Evolutionary conservation across 2,113 vertebrate species (phyloP), one percentile per base, ranked within the genome.

Genomic region (Prolemur simus): DNA sequence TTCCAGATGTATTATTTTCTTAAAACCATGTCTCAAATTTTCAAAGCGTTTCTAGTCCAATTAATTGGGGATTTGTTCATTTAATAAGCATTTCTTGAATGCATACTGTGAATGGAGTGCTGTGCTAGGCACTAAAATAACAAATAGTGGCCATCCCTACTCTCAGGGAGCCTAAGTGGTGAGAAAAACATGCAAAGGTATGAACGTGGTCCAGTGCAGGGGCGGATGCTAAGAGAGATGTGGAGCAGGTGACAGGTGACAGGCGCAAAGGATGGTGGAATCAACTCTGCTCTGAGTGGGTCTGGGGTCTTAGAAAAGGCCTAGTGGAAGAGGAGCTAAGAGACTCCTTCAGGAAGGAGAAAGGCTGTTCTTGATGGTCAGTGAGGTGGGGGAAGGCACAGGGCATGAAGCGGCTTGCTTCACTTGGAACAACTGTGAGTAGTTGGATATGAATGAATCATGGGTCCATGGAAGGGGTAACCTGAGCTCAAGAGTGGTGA

Each of bases 31-130:
- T 92, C 39, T 87, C 63, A 95, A 74, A 29, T 71, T 95, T 64
- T 74, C 71, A 37, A 87, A 85, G 39, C 78, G 76, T 78, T 96
- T 87, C 54, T 85, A 23, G n/a, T 23, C 60, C 68, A 91, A 87
- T 83, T 90, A 85, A 87, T 42, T n/a, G 47, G 42, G 32, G 37
- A n/a, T 88, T 52, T 93, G 45, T 80, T 87, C 60, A 88, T 69
- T 96, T 90, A 84, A 81, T 68, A 85, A 77, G 29, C 54, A 64
- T 82, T 85, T 94, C 52, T 91, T 63, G 76, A 90, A 92, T 27
- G 77, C 34, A 54, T 5, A 29, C n/a, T 80, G 10, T 49, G 60
- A 56, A 60, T 42, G 34, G 56, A 82, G 42, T 21, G 1, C 66
- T 60, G 27, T 17, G 21, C 39, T 8, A 17, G 34, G 64, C 88